These are phyloP conservation scores for Parauchenoglanis punctatus DNA, from an alignment of 2,797 vertebrate genomes.

Conservation along the genomic window DNA sequence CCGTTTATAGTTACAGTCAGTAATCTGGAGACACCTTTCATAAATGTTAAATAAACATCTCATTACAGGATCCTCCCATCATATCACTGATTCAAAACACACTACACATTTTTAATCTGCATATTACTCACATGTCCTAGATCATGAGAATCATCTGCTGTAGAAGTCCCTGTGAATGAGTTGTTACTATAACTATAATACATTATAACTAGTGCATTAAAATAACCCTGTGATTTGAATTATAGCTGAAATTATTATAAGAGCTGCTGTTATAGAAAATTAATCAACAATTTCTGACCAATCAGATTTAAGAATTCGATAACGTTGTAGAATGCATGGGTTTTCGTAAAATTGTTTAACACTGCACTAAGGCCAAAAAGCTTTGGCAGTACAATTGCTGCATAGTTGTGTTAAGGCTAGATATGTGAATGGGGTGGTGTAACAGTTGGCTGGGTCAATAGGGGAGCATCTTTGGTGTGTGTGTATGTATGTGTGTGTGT, in stretches of 20 bases:
- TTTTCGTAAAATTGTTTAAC: background rate
- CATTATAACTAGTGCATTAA: background rate
- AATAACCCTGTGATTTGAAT: background rate
- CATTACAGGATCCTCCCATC: background rate
- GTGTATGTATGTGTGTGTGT: background rate
- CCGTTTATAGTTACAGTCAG: background rate
- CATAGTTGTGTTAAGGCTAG: background rate
- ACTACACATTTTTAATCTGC: background rate
- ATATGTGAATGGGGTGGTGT: slow-evolving; percentile 33
- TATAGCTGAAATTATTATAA: background rate
- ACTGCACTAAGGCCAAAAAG: background rate
- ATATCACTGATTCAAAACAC: background rate
- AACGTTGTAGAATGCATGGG: background rate
- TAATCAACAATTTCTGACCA: background rate
- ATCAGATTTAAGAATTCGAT: background rate
- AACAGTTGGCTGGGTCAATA: slow-evolving; percentile 56
- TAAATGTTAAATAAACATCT: background rate
- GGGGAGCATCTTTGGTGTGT: slow-evolving; percentile 35
- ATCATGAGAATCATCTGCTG: background rate
- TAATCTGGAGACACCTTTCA: background rate
- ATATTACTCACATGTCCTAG: background rate
- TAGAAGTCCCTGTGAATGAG: background rate
- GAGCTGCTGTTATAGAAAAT: background rate
- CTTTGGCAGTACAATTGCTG: background rate
- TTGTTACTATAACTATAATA: background rate